Conservation (phyloP, 2,113 vertebrate species). For the Grammomys dolichurus region DNA sequence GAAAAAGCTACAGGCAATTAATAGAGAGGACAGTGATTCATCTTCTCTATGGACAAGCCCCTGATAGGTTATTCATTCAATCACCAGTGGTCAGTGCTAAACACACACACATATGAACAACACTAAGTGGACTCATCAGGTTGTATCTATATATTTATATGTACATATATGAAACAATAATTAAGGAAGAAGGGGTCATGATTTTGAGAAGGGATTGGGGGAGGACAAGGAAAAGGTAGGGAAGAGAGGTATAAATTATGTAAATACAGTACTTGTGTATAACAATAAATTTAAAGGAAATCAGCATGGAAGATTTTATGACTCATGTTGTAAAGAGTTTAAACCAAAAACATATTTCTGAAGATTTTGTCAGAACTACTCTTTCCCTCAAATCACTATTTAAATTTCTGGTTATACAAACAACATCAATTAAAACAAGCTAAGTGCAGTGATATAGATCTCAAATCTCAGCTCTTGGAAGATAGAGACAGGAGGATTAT, state of each 20-base stretch:
- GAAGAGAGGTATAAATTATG: background rate
- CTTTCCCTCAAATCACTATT: background rate
- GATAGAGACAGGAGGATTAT: background rate
- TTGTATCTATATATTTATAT: no score
- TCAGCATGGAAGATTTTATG: background rate
- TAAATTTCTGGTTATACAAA: background rate
- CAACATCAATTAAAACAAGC: background rate
- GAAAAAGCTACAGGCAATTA: background rate
- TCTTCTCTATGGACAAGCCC: background rate
- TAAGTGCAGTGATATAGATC: background rate
- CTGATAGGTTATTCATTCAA: background rate
- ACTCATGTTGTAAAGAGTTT: background rate
- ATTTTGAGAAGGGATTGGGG: background rate
- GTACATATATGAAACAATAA: background rate
- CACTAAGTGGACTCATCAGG: no score
- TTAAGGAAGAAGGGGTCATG: background rate
- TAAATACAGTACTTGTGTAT: background rate
- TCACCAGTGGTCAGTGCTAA: background rate
- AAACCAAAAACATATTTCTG: background rate
- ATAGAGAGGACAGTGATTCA: background rate
- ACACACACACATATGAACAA: background rate
- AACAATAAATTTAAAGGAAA: background rate
- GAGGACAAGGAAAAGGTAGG: background rate
- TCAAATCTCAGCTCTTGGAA: background rate
- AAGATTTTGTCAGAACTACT: background rate